These are phyloP conservation scores for Rostratula benghalensis DNA, from an alignment of 2,113 vertebrate genomes.

Conservation along the genomic window DNA sequence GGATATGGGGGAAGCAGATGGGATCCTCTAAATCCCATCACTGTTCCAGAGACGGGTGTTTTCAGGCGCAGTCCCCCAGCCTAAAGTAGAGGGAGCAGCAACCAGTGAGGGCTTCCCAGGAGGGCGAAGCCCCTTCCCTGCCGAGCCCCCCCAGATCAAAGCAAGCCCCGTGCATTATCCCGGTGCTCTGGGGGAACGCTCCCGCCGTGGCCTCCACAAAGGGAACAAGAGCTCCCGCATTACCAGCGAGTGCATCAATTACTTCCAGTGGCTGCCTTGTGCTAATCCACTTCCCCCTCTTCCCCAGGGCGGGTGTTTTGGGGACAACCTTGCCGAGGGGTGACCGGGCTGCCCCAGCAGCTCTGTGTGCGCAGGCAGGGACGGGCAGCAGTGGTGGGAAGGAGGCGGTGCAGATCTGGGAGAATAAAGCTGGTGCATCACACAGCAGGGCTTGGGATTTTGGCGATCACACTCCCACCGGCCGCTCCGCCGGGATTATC, in stretches of 20 bases:
- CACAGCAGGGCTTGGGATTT: neutral
- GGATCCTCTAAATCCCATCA: neutral
- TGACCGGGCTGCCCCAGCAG: neutral
- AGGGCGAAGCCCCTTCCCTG: neutral
- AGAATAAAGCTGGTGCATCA: neutral
- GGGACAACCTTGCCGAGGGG: neutral
- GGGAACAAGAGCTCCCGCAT: slow-evolving; percentile 63
- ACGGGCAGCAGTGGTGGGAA: accelerated
- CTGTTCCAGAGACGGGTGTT: accelerated
- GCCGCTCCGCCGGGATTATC: neutral
- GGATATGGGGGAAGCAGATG: neutral
- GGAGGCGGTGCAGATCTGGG: accelerated
- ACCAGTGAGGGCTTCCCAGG: neutral
- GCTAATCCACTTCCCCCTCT: slow-evolving; percentile 42
- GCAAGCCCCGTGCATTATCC: neutral
- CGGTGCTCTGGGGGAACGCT: neutral
- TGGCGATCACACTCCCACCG: neutral
- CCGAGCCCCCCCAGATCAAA: slow-evolving; percentile 30
- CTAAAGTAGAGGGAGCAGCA: neutral
- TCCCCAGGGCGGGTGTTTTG: neutral
- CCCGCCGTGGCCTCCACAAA: slow-evolving; percentile 20
- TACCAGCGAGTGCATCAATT: slow-evolving; percentile 53
- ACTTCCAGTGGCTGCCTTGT: slow-evolving; percentile 63
- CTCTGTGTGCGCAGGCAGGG: neutral
- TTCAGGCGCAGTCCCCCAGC: neutral